phyloP scores from a whole-genome alignment of 1,140 invertebrate species.

The Drosophila kurseongensis region DNA sequence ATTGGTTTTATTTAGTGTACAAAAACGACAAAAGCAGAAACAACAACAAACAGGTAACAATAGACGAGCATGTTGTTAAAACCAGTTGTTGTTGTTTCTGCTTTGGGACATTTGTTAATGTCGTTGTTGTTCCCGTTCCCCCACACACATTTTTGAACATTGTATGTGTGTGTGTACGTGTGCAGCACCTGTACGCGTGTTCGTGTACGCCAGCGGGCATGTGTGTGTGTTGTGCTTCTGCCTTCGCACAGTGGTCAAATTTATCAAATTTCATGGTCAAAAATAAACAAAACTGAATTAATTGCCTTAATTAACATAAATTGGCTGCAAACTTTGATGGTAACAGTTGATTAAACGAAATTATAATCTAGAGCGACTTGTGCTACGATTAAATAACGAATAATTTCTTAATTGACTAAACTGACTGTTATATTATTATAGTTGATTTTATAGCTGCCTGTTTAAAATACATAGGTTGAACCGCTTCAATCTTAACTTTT shows the following conservation, averaged over 20 bases:
- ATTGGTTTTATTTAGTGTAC: slow-evolving; percentile 36
- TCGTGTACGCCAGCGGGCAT: slow-evolving; percentile 15
- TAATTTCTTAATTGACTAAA: too few relatives aligned
- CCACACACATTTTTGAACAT: slow-evolving; percentile 61
- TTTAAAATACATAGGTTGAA: too few relatives aligned
- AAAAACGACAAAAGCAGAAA: slow-evolving; percentile 15
- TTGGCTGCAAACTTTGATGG: background rate
- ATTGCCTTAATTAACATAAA: slow-evolving; percentile 15
- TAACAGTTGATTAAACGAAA: slow-evolving; percentile 6
- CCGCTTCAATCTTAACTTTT: too few relatives aligned
- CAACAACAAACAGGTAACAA: slow-evolving; percentile 13
- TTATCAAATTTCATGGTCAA: background rate
- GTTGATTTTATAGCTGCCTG: too few relatives aligned
- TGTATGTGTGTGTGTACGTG: slow-evolving; percentile 26
- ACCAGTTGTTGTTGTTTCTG: slow-evolving; percentile 49
- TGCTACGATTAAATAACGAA: background rate
- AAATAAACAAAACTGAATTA: slow-evolving; percentile 18
- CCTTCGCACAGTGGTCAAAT: slow-evolving; percentile 27
- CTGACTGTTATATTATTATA: too few relatives aligned
- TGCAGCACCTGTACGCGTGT: slow-evolving; percentile 40
- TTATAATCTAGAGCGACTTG: background rate
- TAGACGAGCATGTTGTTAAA: slow-evolving; percentile 36
- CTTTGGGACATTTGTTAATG: slow-evolving; percentile 55
- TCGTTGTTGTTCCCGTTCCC: slow-evolving; percentile 75
- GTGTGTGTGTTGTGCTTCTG: slow-evolving; percentile 19